Percentiles rank a stretch among this genome's conserved stretches.
phyloP scores from a whole-genome alignment of 2,113 vertebrate genomes.

The Melanerpes formicivorus region DNA sequence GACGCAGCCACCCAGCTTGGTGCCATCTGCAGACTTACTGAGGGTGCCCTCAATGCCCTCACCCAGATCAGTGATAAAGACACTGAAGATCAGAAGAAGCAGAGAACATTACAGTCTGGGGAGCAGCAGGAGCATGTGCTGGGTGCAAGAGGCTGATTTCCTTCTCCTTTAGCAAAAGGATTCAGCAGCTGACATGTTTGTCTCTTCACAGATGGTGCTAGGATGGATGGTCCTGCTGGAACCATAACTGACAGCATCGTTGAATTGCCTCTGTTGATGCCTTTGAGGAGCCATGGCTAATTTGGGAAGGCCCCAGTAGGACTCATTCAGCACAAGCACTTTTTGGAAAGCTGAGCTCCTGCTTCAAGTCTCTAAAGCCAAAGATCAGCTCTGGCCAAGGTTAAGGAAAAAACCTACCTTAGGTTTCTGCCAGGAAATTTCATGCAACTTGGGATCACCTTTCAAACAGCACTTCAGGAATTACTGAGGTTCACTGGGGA shows the following conservation, averaged over 20 bases:
- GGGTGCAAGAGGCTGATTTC: conserved; percentile 17
- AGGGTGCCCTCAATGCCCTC: no score
- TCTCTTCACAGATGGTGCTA: conserved; percentile 24
- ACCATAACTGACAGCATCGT: not conserved
- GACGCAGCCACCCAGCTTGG: no score
- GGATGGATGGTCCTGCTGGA: conserved; percentile 32
- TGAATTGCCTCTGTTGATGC: conserved; percentile 29
- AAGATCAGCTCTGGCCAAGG: not conserved
- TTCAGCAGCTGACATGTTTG: conserved; percentile 22
- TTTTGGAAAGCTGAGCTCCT: conserved; percentile 7
- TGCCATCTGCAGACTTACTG: no score
- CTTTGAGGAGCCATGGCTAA: not conserved
- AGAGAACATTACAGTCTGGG: not conserved
- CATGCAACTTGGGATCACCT: conserved; percentile 1
- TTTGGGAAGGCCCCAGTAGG: conserved; percentile 1
- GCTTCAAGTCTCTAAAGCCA: not conserved
- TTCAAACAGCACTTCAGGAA: not conserved
- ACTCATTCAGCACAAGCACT: not conserved
- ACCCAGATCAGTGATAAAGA: no score
- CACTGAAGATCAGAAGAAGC: no score
- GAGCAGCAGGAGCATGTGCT: not conserved
- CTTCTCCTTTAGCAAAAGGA: conserved; percentile 17
- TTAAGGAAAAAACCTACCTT: not conserved
- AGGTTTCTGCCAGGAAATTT: conserved; percentile 20
- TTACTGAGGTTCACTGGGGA: not conserved